Evolutionary conservation across 2,797 vertebrate genomes (phyloP).

Genomic region (Lepus oiostolus): DNA sequence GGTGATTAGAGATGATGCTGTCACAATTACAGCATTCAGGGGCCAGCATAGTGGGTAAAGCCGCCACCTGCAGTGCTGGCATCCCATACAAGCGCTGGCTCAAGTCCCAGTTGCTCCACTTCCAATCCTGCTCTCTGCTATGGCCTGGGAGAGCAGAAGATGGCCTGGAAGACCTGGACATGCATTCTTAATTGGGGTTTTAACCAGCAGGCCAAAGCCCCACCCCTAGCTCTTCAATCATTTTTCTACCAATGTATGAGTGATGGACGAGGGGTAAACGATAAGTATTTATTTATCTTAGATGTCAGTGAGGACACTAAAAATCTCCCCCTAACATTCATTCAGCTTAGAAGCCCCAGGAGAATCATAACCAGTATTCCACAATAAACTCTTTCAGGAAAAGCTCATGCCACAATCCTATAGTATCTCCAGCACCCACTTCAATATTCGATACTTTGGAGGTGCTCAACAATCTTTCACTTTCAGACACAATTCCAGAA

Average conservation of each 20-base stretch:
- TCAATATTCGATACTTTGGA: not conserved
- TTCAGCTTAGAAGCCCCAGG: not conserved
- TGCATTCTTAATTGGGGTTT: too few relatives aligned
- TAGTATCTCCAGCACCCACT: not conserved
- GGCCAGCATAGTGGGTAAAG: too few relatives aligned
- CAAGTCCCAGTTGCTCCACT: too few relatives aligned
- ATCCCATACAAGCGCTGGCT: not conserved
- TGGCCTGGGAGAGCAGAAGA: too few relatives aligned
- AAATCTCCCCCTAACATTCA: not conserved
- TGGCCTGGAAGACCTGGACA: too few relatives aligned
- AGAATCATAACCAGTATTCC: not conserved
- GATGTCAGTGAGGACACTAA: not conserved
- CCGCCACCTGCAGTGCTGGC: not conserved
- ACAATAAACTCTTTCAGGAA: not conserved
- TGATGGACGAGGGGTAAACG: not conserved
- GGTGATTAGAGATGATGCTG: not conserved
- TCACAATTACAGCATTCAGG: not conserved
- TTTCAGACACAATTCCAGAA: constrained; percentile 23
- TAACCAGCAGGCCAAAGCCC: too few relatives aligned
- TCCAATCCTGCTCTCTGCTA: too few relatives aligned
- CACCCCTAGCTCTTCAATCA: not conserved
- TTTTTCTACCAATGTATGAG: not conserved
- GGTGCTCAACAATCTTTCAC: not conserved
- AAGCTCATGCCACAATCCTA: not conserved
- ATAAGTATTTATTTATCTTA: not conserved